Evolutionary conservation across 1,140 invertebrate species (phyloP).

Genomic region (Drosophila quadrilineata): DNA sequence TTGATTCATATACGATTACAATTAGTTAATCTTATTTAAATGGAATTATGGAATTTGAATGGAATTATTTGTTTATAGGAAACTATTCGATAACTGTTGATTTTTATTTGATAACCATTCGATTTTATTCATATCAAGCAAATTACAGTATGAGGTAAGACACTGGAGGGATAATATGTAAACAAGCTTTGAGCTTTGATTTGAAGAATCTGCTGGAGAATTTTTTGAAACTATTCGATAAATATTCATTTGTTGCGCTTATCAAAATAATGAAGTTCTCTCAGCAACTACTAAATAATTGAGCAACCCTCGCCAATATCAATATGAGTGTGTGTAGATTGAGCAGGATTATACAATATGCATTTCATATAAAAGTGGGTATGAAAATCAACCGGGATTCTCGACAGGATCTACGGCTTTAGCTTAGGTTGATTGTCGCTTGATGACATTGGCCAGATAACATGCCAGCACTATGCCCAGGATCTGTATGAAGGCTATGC

Average conservation of each 20-base stretch:
- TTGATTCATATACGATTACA: too few relatives aligned
- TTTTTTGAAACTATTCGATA: too few relatives aligned
- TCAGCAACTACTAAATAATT: neutral
- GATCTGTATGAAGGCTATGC: constrained; percentile 84
- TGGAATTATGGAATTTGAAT: too few relatives aligned
- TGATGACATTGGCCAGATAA: constrained; percentile 83
- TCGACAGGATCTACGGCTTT: neutral
- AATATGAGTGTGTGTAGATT: neutral
- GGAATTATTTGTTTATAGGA: too few relatives aligned
- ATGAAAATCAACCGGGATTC: neutral
- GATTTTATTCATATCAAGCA: too few relatives aligned
- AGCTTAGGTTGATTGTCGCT: constrained; percentile 62
- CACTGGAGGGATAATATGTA: too few relatives aligned
- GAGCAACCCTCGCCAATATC: neutral
- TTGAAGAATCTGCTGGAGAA: too few relatives aligned
- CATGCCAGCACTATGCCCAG: constrained; percentile 84
- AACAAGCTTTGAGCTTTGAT: too few relatives aligned
- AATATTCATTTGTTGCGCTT: constrained; percentile 16
- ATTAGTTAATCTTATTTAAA: too few relatives aligned
- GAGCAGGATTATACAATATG: neutral
- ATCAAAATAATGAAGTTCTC: neutral
- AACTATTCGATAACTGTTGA: too few relatives aligned
- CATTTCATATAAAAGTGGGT: neutral
- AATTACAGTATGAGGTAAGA: too few relatives aligned
- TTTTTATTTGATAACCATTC: too few relatives aligned